Conservation (phyloP, 2,113 vertebrate species). For the Peromyscus californicus region DNA sequence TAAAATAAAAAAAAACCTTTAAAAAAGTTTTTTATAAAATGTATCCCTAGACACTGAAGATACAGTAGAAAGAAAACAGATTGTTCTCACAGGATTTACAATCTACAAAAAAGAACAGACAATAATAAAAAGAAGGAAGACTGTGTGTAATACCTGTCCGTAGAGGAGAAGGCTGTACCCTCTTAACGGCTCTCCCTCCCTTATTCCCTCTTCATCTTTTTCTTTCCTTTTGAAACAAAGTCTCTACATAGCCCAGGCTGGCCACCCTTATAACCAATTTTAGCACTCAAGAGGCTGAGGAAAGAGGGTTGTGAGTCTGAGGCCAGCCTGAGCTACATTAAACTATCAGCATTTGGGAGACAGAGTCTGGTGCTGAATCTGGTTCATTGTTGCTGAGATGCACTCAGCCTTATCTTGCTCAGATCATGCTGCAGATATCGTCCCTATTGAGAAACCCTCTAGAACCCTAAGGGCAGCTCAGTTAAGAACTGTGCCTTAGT, state of each 20-base stretch:
- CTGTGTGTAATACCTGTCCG: not conserved
- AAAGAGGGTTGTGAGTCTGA: not conserved
- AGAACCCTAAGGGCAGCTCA: not conserved
- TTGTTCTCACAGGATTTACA: not conserved
- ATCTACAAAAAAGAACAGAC: not conserved
- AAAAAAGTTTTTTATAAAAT: not conserved
- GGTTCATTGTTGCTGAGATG: not conserved
- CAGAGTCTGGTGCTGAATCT: not conserved
- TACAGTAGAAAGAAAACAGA: slow-evolving; percentile 22
- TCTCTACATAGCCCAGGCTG: not conserved
- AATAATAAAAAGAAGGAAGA: not conserved
- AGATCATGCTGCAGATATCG: not conserved
- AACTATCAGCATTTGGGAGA: not conserved
- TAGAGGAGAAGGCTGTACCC: not conserved
- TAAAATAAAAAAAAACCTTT: not conserved
- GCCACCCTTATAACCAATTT: not conserved
- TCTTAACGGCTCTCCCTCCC: not conserved
- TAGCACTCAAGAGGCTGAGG: not conserved
- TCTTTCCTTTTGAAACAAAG: not conserved
- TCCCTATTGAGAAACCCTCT: not conserved
- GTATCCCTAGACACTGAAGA: not conserved
- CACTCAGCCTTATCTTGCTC: not conserved
- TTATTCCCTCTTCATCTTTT: not conserved
- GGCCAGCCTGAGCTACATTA: not conserved
- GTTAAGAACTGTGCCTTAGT: not conserved